These are phyloP conservation scores for Pteropus alecto DNA, from an alignment of 2,113 vertebrate species.

Conservation along the genomic window DNA sequence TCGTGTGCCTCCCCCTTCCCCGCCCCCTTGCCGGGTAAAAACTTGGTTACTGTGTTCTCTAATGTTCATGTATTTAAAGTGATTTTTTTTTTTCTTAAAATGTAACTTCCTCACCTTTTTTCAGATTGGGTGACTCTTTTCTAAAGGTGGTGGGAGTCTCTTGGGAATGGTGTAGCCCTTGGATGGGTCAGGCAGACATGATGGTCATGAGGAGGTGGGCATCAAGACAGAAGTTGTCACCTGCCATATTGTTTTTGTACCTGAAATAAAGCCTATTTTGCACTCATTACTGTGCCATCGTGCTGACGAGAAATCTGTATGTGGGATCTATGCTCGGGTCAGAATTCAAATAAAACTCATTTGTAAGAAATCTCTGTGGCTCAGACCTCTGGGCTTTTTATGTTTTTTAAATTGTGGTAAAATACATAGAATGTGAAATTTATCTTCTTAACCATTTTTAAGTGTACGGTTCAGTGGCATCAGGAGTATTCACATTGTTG, in stretches of 20 bases:
- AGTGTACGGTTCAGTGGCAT: fast-evolving
- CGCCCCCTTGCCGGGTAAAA: background rate
- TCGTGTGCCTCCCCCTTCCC: background rate
- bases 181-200: fast-evolving
- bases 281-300: conserved; percentile 82
- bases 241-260: conserved; percentile 80
- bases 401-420: background rate
- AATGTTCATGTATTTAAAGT: background rate
- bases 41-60: background rate
- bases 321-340: conserved; percentile 81
- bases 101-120: conserved; percentile 15
- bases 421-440: background rate
- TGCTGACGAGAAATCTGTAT: conserved; percentile 77
- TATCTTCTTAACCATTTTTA: background rate
- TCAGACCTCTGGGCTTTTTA: background rate
- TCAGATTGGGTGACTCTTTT: conserved; percentile 66
- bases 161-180: background rate
- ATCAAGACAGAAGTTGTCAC: conserved; percentile 69
- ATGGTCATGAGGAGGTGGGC: conserved; percentile 18
- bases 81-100: background rate
- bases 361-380: conserved; percentile 77
- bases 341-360: conserved; percentile 85
- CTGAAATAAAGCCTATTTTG: conserved; percentile 84
- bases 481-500: no score
- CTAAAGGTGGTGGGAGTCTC: conserved; percentile 60